Base-by-base conservation (phyloP, 2,888 invertebrate genomes). In the Ophraella communa region DNA sequence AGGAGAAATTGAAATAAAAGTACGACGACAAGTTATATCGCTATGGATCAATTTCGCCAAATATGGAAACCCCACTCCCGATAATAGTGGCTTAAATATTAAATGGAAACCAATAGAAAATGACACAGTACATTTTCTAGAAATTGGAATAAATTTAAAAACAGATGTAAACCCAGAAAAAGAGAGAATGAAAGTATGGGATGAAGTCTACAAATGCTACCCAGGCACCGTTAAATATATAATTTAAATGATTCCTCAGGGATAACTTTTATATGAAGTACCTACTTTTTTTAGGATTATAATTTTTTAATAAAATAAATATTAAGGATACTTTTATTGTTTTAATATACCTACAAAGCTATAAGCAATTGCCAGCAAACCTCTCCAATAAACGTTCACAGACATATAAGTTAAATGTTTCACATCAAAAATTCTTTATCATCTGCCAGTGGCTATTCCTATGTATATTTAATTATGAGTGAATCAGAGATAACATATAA, bases 111-210 rank as follows among this genome's bases (percentile, higher is more conserved):
- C 72, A 3, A 63, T 64, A 17, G 58, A 68, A 8, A 64, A 71
- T 17, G 45, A 70, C n/a, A 4, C 18, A 35, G 60, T 75, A 10
- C 59, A 78, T 58, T 77, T 67, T 58, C 63, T 80, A 18, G 74
- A 78, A 60, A 79, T 80, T 52, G 76, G 71, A 23, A 68, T 71
- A 39, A 64, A 76, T 14, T 51, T 78, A n/a, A 65, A 39, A 7
- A 45, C 67, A 47, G 69, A 65, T 11, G 57, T 67, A 3, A 70
- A 76, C 67, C 77, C 78, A 8, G 77, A 78, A 30, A 35, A 14
- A 8, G 73, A 75, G 1, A 71, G 76, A 30, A 71, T 79, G 67
- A 59, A 67, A 8, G 74, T 80, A 56, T 79, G 79, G 78, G 21
- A 64, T 20, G 57, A 71, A 27, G 61, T 67, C 53, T 67, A 45